Evolutionary conservation across 2,113 vertebrate genomes (phyloP), one percentile per base, ranked within the genome.

Genomic region (Nerophis ophidion): DNA sequence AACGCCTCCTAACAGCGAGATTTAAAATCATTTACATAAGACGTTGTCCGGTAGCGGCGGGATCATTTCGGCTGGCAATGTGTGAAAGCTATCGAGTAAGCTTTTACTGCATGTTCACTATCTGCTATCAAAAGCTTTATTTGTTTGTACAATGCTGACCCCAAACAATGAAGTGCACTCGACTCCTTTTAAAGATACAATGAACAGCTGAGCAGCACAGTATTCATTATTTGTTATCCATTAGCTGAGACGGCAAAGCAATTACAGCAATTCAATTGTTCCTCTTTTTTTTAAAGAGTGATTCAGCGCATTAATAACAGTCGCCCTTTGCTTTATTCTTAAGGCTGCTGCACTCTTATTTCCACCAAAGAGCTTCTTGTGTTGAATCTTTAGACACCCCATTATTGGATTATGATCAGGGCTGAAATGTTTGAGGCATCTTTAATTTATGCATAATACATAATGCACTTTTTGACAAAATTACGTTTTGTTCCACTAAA

Each of bases 211-310:
- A 16, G 67, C 49, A 66, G 45, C n/a, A 26, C 33, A 48, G 53
- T 45, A 42, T 51, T 42, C 69, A 56, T 65, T 67, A 68, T 71
- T 67, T 58, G 57, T 52, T 57, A 11, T 66, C 66, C 66, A 76
- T 75, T 78, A 76, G 79, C 49, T 72, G 51, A 63, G 74, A 66
- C 64, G 64, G 61, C 68, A 58, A 33, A 65, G 59, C 68, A 76
- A 75, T 75, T 75, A 63, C 9, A 61, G 61, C 54, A 60, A 63
- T 70, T 64, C 47, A 62, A 66, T 45, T 45, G 11, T 42, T 17
- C n/a, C 57, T 63, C 8, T 38, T 15, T 62, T 26, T 36, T 26
- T 60, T 60, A 36, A 6, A 14, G 52, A 55, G 63, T 13, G 44
- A 66, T 57, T 80, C 53, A 61, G 63, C 61, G n/a, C 57, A 64